Conservation (phyloP, 2,888 invertebrate species). For the Blastobasis lacticolella region DNA sequence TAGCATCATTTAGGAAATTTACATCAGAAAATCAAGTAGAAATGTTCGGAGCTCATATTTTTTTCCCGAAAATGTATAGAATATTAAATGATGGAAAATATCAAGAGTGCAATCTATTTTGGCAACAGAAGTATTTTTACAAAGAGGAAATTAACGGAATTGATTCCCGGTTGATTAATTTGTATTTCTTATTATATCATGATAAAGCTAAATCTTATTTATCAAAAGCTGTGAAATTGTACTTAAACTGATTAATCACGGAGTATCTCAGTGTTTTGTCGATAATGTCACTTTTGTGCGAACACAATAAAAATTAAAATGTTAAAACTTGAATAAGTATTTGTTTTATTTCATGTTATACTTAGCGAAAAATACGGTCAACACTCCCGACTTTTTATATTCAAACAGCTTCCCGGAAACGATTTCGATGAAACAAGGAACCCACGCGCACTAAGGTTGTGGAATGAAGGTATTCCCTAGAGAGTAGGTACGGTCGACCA, state of each 20-base stretch:
- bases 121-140: conserved; percentile 43
- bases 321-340: conserved; percentile 31
- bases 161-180: conserved; percentile 20
- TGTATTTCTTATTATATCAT: conserved; percentile 20
- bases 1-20: background rate
- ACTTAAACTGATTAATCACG: conserved; percentile 61
- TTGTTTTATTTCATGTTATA: conserved; percentile 4
- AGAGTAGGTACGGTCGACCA: too few species aligned
- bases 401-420: too few species aligned
- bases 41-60: too few species aligned
- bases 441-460: too few species aligned
- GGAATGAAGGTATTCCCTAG: too few species aligned
- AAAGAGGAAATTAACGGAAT: conserved; percentile 45
- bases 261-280: conserved; percentile 64
- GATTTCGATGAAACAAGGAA: too few species aligned
- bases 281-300: conserved; percentile 67
- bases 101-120: conserved; percentile 35
- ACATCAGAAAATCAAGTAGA: background rate
- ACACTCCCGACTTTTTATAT: too few species aligned
- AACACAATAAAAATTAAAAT: conserved; percentile 45
- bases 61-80: too few species aligned
- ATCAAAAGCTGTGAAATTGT: conserved; percentile 67
- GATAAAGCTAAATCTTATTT: conserved; percentile 43
- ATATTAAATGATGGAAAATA: too few species aligned
- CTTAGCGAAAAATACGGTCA: too few species aligned